Evolutionary conservation across 2,888 invertebrate genomes (phyloP).

Genomic region (Gnatocerus cornutus): DNA sequence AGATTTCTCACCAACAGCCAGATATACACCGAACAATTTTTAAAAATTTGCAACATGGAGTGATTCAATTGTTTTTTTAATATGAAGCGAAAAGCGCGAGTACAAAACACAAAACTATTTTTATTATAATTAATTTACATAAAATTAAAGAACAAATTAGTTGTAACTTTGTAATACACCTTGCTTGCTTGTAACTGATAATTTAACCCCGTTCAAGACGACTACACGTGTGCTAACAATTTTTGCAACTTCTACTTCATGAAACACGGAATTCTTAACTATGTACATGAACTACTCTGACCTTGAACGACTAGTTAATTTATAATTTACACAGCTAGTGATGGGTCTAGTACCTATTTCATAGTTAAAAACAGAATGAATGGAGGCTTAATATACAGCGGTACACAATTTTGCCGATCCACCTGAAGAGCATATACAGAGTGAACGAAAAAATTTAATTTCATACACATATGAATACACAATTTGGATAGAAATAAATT

Average conservation of each 20-base stretch:
- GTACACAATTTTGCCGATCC: not conserved
- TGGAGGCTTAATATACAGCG: not conserved
- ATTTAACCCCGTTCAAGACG: slow-evolving; percentile 4
- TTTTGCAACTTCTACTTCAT: too few relatives aligned
- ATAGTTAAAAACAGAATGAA: slow-evolving; percentile 3
- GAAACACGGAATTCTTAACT: not conserved
- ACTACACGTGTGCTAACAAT: not conserved
- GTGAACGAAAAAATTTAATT: slow-evolving; percentile 30
- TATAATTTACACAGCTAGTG: not conserved
- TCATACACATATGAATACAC: slow-evolving; percentile 35
- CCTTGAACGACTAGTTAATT: slow-evolving; percentile 14
- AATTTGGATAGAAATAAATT: slow-evolving; percentile 39
- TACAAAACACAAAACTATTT: slow-evolving; percentile 11
- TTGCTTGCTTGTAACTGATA: not conserved
- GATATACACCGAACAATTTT: too few relatives aligned
- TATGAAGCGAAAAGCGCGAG: not conserved
- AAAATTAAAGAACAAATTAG: slow-evolving; percentile 19
- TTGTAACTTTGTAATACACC: slow-evolving; percentile 1
- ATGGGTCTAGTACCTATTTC: slow-evolving; percentile 1
- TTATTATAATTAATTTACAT: slow-evolving; percentile 20
- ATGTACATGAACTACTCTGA: not conserved
- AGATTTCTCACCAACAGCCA: too few relatives aligned
- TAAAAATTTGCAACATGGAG: too few relatives aligned
- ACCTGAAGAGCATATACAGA: slow-evolving; percentile 7
- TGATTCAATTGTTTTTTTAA: too few relatives aligned